Base-by-base conservation (phyloP, 2,888 invertebrate species). In the Miltochrista miniata region DNA sequence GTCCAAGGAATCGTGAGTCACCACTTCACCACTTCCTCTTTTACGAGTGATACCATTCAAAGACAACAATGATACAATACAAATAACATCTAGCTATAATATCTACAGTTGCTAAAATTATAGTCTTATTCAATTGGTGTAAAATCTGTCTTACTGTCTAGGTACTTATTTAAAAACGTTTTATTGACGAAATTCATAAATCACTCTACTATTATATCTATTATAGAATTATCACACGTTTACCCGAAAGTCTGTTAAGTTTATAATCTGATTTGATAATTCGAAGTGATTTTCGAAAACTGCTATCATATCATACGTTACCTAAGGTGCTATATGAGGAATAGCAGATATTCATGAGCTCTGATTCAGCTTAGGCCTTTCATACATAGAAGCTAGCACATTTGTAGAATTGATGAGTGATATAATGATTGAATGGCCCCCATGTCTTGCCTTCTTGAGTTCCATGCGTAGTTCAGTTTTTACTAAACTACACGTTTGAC, bases 51-150 rank as follows among this genome's bases (percentile, higher is more conserved):
- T 55, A 69, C 51, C 41, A 45, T 64, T 60, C 54, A 71, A 73
- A 76, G 68, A 86, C 81, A 82, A 83, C 79, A 81, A 77, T 65
- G 75, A 24, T 24, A 24, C 18, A 5, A 76, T 83, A 81, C 79
- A 81, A 76, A 75, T 83, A 85, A 84, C 87, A 83, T 81, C 83
- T 89, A 88, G 66, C 61, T 74, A 76, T 64, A 59, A 72, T 84
- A 82, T 76, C 83, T 87, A 87, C 81, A 79, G 60, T 78, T 64
- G 64, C 84, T 89, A 87, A 57, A 79, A 70, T 79, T 74, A 74
- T 85, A 85, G 76, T 84, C 90, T 90, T 90, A 90, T 79, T 82
- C 87, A 90, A 81, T 90, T 91, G 91, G 91, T 91, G 91, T 91
- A 91, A 90, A 91, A 87, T 85, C 89, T 87, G 71, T 79, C 85